A percentile compares a stretch with the other conserved stretches of the same genome.
Conservation (phyloP, 2,888 invertebrate species). For the Hybos culiciformis region DNA sequence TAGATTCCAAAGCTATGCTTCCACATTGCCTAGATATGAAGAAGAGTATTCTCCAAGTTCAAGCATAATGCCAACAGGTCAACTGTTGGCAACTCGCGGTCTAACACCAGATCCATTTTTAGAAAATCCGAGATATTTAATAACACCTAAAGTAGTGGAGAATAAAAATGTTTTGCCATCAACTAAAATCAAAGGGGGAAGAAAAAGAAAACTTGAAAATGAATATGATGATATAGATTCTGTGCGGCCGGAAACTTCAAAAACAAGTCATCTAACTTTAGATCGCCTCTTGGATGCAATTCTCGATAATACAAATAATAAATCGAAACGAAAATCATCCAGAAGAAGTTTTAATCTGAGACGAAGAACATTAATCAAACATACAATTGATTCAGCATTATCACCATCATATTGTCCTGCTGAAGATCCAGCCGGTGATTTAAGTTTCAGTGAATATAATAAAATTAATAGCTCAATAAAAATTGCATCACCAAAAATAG, state of each 20-base stretch:
- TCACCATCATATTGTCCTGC: conserved; percentile 32
- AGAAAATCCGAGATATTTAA: conserved; percentile 29
- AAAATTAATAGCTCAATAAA: neutral
- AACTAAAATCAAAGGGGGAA: conserved; percentile 14
- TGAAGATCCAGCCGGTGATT: conserved; percentile 33
- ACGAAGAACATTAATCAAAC: conserved; percentile 25
- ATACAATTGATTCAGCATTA: conserved; percentile 19
- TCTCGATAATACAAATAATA: conserved; percentile 31
- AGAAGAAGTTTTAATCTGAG: conserved; percentile 26
- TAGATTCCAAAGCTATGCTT: conserved; percentile 21
- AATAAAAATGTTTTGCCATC: neutral
- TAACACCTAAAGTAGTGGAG: conserved; percentile 7
- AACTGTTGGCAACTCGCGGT: conserved; percentile 28
- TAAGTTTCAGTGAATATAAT: conserved; percentile 22
- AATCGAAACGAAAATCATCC: conserved; percentile 21
- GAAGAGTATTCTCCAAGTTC: conserved; percentile 32
- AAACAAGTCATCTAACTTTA: conserved; percentile 31
- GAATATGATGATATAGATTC: conserved; percentile 5
- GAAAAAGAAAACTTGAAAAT: conserved; percentile 13
- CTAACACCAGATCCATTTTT: conserved; percentile 28
- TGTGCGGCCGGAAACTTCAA: conserved; percentile 23
- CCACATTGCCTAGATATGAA: conserved; percentile 30
- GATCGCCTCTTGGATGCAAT: conserved; percentile 34
- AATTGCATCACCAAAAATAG: neutral
- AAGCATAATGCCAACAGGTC: conserved; percentile 23